Percentiles rank a stretch among this genome's conserved stretches.
These are phyloP conservation scores for Rhizomys pruinosus DNA, from an alignment of 2,113 vertebrate genomes.

Conservation along the genomic window DNA sequence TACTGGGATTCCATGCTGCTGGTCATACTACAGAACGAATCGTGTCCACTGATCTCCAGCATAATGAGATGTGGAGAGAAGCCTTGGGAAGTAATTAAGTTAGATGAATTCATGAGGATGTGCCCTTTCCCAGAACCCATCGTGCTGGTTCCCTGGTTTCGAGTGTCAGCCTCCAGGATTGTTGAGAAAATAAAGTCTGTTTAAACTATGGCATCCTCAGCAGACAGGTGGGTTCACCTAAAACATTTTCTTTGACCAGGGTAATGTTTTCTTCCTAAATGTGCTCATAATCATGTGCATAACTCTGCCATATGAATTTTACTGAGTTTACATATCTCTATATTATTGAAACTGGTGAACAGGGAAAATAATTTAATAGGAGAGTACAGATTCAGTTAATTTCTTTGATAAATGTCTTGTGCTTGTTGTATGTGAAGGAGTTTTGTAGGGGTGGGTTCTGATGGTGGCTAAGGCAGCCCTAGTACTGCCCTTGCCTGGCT, in stretches of 20 bases:
- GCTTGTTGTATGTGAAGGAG: not conserved
- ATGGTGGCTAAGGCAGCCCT: not conserved
- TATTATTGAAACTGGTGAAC: not conserved
- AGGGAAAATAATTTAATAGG: not conserved
- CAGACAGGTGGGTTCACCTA: not conserved
- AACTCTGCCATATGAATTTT: not conserved
- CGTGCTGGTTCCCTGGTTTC: not conserved
- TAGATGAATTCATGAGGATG: not conserved
- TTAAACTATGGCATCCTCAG: not conserved
- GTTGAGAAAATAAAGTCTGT: conserved; percentile 25
- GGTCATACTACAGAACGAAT: not conserved
- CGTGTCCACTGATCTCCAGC: not conserved
- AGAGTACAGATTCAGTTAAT: not conserved
- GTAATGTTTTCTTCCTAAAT: not conserved
- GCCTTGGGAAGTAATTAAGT: not conserved
- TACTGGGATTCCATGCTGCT: not conserved
- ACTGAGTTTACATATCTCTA: not conserved
- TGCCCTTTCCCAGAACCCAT: not conserved
- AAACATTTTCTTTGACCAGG: not conserved
- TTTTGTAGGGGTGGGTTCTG: not conserved
- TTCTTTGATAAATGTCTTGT: not conserved
- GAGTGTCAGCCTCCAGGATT: not conserved
- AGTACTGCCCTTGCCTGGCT: not conserved
- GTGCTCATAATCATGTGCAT: not conserved
- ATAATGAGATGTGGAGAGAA: not conserved